Percentiles rank a stretch among this genome's conserved stretches.
Conservation (phyloP, 2,888 invertebrate species). For the Drosophila setosimentum region DNA sequence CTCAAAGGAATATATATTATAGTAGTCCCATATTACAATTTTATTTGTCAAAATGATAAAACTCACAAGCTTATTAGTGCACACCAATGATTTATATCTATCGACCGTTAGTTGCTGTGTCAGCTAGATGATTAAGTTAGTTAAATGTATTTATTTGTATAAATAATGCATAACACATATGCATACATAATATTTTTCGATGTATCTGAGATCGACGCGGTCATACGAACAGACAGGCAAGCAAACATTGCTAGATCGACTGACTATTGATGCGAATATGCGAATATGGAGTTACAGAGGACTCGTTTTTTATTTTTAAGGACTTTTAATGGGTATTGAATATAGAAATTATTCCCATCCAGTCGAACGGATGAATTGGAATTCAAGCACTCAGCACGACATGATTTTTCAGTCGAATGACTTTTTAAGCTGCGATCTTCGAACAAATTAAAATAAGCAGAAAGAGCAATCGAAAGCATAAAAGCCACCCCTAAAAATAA, state of each 20-base stretch:
- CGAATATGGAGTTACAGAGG: not conserved
- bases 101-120: not conserved
- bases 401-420: constrained; percentile 67
- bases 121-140: not conserved
- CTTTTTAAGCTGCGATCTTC: constrained; percentile 53
- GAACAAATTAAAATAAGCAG: constrained; percentile 61
- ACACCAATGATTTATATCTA: not conserved
- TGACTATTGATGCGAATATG: not conserved
- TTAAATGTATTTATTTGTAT: not conserved
- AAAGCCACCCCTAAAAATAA: constrained; percentile 54
- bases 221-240: not conserved
- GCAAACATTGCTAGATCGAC: not conserved
- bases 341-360: constrained; percentile 59
- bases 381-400: constrained; percentile 62
- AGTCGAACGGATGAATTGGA: constrained; percentile 60
- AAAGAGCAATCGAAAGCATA: constrained; percentile 66
- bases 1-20: too few species aligned
- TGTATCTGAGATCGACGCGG: not conserved
- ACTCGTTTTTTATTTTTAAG: not conserved
- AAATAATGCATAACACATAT: not conserved
- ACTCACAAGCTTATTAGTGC: not conserved
- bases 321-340: constrained; percentile 1
- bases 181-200: not conserved
- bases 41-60: not conserved
- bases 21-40: not conserved